phyloP scores from a whole-genome alignment of 2,113 vertebrate genomes.

The Bolborhynchus lineola region DNA sequence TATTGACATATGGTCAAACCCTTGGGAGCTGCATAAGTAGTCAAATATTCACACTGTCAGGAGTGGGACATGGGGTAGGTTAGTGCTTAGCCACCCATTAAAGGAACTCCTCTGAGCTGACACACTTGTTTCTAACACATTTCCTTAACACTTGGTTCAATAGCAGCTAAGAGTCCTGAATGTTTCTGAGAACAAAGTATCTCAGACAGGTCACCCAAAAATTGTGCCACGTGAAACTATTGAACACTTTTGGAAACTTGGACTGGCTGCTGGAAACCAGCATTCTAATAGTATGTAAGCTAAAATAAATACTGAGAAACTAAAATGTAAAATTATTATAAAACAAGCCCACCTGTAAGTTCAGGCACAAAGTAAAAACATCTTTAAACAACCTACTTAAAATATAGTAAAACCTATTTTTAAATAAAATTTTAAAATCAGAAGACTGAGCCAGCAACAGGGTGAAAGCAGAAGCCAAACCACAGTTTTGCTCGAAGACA shows the following conservation, averaged over 20 bases:
- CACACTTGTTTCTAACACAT: not conserved
- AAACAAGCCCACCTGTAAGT: slow-evolving; percentile 24
- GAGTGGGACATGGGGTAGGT: not conserved
- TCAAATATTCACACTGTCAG: not conserved
- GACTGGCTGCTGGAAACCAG: slow-evolving; percentile 40
- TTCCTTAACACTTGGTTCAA: not conserved
- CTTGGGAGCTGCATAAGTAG: not conserved
- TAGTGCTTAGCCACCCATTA: not conserved
- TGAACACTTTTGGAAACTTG: slow-evolving; percentile 58
- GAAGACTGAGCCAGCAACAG: not conserved
- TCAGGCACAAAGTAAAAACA: slow-evolving; percentile 40
- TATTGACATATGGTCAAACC: not conserved
- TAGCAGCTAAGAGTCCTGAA: not conserved
- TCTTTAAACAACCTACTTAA: slow-evolving; percentile 57
- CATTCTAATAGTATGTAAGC: not conserved
- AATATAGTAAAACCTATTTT: slow-evolving; percentile 54
- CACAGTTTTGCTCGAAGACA: slow-evolving; percentile 49
- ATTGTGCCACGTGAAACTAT: slow-evolving; percentile 36
- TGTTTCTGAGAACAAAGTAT: slow-evolving; percentile 3
- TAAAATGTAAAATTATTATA: slow-evolving; percentile 14
- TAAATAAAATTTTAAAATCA: slow-evolving; percentile 24
- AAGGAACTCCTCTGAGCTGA: not conserved
- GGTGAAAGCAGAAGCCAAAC: slow-evolving; percentile 29
- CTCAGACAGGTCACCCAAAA: slow-evolving; percentile 41
- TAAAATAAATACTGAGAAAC: slow-evolving; percentile 47